Percentiles rank a stretch among this genome's conserved stretches.
Evolutionary conservation across 2,888 invertebrate genomes (phyloP).

Genomic region (Clivina fossor): DNA sequence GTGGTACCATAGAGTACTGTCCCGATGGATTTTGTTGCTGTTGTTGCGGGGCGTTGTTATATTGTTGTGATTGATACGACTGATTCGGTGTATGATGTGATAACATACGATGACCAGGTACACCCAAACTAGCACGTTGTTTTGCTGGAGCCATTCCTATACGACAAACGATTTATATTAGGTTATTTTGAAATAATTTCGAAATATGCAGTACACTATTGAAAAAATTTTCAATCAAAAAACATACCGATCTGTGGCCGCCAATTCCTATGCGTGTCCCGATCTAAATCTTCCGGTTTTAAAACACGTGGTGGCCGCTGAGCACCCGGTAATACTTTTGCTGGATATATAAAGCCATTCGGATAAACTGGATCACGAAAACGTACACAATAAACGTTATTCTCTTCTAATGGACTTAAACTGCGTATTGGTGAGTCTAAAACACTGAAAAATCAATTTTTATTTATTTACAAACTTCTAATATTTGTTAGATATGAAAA

Average conservation of each 20-base stretch:
- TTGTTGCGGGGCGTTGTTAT: conserved; percentile 3
- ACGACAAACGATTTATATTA: conserved; percentile 43
- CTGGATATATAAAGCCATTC: conserved; percentile 75
- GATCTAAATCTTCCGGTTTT: conserved; percentile 72
- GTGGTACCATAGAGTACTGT: conserved; percentile 44
- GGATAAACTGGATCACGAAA: conserved; percentile 80
- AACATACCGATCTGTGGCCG: conserved; percentile 72
- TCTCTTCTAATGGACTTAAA: conserved; percentile 62
- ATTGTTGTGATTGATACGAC: conserved; percentile 25
- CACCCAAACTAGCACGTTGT: conserved; percentile 65
- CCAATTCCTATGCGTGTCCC: conserved; percentile 70
- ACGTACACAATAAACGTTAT: conserved; percentile 65
- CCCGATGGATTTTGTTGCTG: conserved; percentile 27
- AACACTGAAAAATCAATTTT: conserved; percentile 52
- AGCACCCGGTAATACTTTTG: conserved; percentile 66
- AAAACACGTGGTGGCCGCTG: conserved; percentile 74
- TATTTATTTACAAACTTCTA: conserved; percentile 12
- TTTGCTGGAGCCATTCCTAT: conserved; percentile 62
- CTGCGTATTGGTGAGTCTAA: conserved; percentile 73
- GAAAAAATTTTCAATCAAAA: conserved; percentile 12
- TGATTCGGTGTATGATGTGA: conserved; percentile 56
- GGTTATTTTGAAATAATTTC: conserved; percentile 26
- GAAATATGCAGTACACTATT: no score
- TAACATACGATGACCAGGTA: conserved; percentile 75
- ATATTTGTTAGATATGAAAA: background rate